These are phyloP conservation scores for Melanotaenia maccullochi DNA, from an alignment of 2,797 vertebrate genomes.

Conservation along the genomic window DNA sequence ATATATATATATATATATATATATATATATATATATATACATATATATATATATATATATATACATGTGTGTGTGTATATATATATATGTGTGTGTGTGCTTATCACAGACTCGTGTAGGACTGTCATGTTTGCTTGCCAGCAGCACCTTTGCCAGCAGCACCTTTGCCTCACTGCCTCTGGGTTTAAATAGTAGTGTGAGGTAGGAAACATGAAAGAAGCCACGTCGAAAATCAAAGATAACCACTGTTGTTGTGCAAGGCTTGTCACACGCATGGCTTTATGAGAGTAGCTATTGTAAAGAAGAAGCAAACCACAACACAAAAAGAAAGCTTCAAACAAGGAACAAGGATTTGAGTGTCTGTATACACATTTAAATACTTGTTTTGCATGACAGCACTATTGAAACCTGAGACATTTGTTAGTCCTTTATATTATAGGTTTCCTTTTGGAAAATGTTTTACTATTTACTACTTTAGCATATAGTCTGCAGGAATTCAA, in stretches of 20 bases:
- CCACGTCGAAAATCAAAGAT: conserved; percentile 50
- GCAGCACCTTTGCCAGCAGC: conserved; percentile 38
- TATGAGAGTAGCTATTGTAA: conserved; percentile 40
- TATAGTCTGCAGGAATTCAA: conserved; percentile 23
- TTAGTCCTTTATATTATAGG: conserved; percentile 50
- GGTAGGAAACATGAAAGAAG: conserved; percentile 37
- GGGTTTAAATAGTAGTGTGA: conserved; percentile 30
- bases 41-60: too few species aligned
- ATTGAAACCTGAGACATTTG: conserved; percentile 32
- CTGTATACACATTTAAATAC: conserved; percentile 32
- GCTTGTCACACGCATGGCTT: conserved; percentile 27
- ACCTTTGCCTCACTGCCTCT: conserved; percentile 56
- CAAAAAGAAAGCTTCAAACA: conserved; percentile 15
- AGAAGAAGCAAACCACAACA: conserved; percentile 43
- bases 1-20: too few species aligned
- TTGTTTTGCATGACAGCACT: conserved; percentile 19
- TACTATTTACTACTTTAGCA: conserved; percentile 19
- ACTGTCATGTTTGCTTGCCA: conserved; percentile 14
- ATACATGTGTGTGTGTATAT: too few species aligned
- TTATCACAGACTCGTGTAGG: conserved; percentile 51
- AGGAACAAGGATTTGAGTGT: conserved; percentile 23
- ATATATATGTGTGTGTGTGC: neutral
- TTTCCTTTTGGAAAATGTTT: conserved; percentile 42
- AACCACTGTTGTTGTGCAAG: conserved; percentile 57
- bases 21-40: too few species aligned